Evolutionary conservation across 2,113 vertebrate genomes (phyloP).

Genomic region (Podarcis muralis): DNA sequence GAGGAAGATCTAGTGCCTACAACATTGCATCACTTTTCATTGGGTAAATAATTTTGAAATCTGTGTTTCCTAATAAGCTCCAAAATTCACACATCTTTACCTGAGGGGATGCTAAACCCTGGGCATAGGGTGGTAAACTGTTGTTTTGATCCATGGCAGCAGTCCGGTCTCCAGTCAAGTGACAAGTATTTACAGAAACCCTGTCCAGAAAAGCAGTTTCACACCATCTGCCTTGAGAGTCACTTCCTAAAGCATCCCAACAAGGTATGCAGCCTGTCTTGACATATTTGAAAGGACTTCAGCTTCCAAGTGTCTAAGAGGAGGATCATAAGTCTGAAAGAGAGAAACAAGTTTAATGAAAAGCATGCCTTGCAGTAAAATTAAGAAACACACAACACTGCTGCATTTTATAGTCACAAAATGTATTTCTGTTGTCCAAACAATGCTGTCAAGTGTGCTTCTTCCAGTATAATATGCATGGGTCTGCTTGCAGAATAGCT

Average conservation of each 20-base stretch:
- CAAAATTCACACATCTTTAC: conserved; percentile 70
- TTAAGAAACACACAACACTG: conserved; percentile 16
- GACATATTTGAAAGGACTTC: conserved; percentile 45
- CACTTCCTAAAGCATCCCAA: conserved; percentile 67
- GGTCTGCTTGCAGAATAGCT: not conserved
- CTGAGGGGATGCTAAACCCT: conserved; percentile 95
- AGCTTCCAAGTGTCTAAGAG: conserved; percentile 44
- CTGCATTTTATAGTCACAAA: conserved; percentile 26
- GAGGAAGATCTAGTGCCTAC: not conserved
- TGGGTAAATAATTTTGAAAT: not conserved
- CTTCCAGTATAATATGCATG: not conserved
- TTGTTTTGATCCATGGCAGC: conserved; percentile 95
- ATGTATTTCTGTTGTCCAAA: not conserved
- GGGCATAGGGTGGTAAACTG: conserved; percentile 89
- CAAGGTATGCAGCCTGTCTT: conserved; percentile 29
- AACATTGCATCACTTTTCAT: not conserved
- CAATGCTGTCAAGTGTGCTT: not conserved
- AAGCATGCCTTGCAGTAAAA: not conserved
- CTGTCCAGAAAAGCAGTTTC: conserved; percentile 22
- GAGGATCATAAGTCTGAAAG: conserved; percentile 56
- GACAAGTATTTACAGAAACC: conserved; percentile 29
- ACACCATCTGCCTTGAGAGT: conserved; percentile 33
- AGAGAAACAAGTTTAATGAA: conserved; percentile 26
- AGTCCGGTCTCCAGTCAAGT: conserved; percentile 57
- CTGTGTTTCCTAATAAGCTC: not conserved